Percentiles rank a stretch among this genome's conserved stretches.
These are phyloP conservation scores for Acinonyx jubatus DNA, from an alignment of 2,113 vertebrate species.

Conservation along the genomic window DNA sequence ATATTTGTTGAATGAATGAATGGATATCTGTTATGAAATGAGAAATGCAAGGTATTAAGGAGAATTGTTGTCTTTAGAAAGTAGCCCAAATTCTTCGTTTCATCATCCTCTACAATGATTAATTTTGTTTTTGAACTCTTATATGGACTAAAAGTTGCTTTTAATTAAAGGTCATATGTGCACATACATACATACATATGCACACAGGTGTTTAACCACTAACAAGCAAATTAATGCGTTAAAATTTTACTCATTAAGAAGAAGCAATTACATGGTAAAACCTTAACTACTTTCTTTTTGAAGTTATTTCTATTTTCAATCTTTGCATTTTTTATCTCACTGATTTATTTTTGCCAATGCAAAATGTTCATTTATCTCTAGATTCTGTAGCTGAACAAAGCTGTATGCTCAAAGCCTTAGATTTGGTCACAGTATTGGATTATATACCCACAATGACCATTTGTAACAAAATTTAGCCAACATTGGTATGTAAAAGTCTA, in stretches of 20 bases:
- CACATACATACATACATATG: background rate
- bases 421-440: background rate
- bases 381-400: background rate
- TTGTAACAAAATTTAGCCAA: background rate
- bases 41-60: background rate
- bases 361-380: background rate
- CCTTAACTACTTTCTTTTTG: background rate
- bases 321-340: background rate
- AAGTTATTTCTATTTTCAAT: background rate
- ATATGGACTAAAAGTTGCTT: background rate
- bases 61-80: constrained; percentile 15
- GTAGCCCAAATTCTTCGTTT: background rate
- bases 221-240: background rate
- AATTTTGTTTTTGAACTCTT: constrained; percentile 5
- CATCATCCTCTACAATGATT: background rate
- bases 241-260: background rate
- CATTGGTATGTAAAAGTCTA: background rate
- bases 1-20: background rate
- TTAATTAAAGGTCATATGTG: background rate
- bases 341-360: background rate
- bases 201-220: background rate
- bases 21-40: background rate
- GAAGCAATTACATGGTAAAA: background rate
- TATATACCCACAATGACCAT: background rate
- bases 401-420: background rate